These are phyloP conservation scores for Apamea monoglypha DNA, from an alignment of 2,888 invertebrate genomes.

Conservation along the genomic window DNA sequence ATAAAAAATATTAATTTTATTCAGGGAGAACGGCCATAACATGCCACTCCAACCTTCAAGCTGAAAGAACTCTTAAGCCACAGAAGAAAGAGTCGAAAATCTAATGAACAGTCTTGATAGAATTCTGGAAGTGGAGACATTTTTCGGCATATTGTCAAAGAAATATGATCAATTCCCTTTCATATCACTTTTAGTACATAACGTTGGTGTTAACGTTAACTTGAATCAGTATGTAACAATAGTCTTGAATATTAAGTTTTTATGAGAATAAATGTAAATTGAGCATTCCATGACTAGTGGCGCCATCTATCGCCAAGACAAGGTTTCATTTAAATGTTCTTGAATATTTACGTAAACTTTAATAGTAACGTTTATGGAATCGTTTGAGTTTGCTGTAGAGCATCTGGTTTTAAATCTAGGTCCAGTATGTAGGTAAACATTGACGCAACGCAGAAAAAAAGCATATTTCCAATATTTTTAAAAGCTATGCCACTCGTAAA, in stretches of 20 bases:
- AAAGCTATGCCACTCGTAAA: constrained; percentile 34
- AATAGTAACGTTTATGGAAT: constrained; percentile 4
- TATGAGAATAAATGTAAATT: constrained; percentile 9
- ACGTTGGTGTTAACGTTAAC: constrained; percentile 33
- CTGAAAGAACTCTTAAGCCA: constrained; percentile 5
- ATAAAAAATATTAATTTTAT: constrained; percentile 63
- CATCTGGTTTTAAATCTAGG: constrained; percentile 48
- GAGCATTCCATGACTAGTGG: background rate
- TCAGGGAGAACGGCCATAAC: constrained; percentile 41
- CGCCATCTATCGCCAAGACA: constrained; percentile 34
- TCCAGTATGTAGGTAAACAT: constrained; percentile 35
- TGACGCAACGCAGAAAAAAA: constrained; percentile 37
- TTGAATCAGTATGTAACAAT: constrained; percentile 39
- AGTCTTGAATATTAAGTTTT: constrained; percentile 24
- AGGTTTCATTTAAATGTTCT: background rate
- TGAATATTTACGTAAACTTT: constrained; percentile 15
- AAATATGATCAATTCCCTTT: constrained; percentile 56
- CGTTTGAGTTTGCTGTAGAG: constrained; percentile 7
- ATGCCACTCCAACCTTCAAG: constrained; percentile 11
- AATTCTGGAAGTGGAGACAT: constrained; percentile 29
- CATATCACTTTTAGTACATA: constrained; percentile 55
- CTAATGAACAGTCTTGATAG: constrained; percentile 16
- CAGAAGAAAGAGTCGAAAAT: constrained; percentile 25
- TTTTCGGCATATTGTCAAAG: constrained; percentile 54
- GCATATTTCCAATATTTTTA: constrained; percentile 34